Conservation (phyloP, 2,113 vertebrate genomes). For the Gopherus flavomarginatus region DNA sequence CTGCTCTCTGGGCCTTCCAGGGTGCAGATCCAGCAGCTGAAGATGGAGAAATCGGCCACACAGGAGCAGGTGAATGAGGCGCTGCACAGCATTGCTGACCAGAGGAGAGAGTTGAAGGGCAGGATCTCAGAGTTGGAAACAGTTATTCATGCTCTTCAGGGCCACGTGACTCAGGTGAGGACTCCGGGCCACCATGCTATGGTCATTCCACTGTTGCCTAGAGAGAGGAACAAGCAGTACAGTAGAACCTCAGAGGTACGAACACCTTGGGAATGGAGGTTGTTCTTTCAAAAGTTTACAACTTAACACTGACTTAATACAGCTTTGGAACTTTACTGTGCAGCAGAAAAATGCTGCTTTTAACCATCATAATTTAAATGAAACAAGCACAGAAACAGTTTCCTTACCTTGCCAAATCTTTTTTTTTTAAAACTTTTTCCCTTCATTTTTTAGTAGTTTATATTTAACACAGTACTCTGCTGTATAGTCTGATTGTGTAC, state of each 20-base stretch:
- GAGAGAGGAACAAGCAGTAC: neutral
- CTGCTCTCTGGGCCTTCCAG: constrained; percentile 29
- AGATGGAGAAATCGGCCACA: neutral
- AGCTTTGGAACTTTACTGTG: too few relatives aligned
- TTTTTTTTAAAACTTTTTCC: too few relatives aligned
- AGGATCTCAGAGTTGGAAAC: constrained; percentile 24
- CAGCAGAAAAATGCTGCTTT: too few relatives aligned
- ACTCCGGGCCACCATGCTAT: neutral
- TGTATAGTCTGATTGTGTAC: too few relatives aligned
- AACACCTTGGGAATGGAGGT: too few relatives aligned
- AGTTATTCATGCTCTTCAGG: constrained; percentile 48
- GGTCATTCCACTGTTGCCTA: neutral
- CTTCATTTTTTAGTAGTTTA: too few relatives aligned
- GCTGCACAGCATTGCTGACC: constrained; percentile 33
- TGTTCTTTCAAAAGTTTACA: too few relatives aligned
- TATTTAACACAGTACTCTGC: neutral
- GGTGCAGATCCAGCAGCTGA: constrained; percentile 41
- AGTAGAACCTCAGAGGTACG: too few relatives aligned
- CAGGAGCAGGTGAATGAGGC: constrained; percentile 60
- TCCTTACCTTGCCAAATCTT: too few relatives aligned
- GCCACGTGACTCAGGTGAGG: constrained; percentile 42
- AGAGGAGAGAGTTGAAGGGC: constrained; percentile 2
- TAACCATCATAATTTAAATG: too few relatives aligned
- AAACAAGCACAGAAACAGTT: too few relatives aligned
- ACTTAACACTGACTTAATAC: too few relatives aligned